phyloP scores from a whole-genome alignment of 2,113 vertebrate species.

The Triplophysa rosa region DNA sequence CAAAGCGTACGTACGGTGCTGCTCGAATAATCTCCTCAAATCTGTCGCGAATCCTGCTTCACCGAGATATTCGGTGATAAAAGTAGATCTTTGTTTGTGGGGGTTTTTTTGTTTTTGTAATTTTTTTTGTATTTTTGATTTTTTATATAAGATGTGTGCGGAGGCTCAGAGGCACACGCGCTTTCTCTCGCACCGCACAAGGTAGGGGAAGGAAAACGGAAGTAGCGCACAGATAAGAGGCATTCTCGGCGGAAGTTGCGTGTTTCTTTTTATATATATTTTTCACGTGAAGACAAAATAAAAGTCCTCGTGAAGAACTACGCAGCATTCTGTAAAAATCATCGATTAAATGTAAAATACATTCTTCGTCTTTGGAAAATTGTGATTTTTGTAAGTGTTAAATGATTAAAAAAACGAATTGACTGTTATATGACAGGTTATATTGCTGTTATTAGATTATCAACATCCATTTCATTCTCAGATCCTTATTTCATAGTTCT shows the following conservation, averaged over 20 bases:
- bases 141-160: constrained; percentile 57
- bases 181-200: constrained; percentile 53
- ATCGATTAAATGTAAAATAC: too few species aligned
- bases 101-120: constrained; percentile 44
- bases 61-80: constrained; percentile 10
- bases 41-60: constrained; percentile 29
- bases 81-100: constrained; percentile 41
- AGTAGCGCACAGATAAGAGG: constrained; percentile 17
- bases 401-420: too few species aligned
- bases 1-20: neutral
- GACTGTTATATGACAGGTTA: too few species aligned
- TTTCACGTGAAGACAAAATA: constrained; percentile 3
- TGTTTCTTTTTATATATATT: neutral
- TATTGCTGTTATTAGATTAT: too few species aligned
- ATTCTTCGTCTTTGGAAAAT: too few species aligned
- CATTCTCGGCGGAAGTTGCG: constrained; percentile 27
- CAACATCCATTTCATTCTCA: too few species aligned
- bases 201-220: constrained; percentile 44
- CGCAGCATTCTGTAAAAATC: too few species aligned
- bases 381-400: too few species aligned
- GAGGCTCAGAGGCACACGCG: constrained; percentile 51
- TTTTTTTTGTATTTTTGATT: constrained; percentile 57
- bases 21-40: neutral
- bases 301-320: neutral
- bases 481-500: too few species aligned